Percentiles rank a stretch among this genome's conserved stretches.
Conservation (phyloP, 2,113 vertebrate genomes). For the Scartelaos histophorus region DNA sequence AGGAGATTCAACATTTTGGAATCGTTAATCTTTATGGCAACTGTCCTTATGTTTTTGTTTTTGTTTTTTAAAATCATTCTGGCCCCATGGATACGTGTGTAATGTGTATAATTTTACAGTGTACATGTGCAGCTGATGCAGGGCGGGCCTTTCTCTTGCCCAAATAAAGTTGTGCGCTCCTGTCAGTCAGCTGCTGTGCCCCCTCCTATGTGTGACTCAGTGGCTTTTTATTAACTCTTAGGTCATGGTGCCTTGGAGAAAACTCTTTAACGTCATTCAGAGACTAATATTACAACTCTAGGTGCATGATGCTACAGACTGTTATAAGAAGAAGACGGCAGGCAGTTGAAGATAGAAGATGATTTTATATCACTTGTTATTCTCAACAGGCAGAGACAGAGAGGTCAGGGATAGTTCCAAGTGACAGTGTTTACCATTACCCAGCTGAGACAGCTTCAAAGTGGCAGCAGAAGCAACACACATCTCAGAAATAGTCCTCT, state of each 20-base stretch:
- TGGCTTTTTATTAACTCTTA: constrained; percentile 69
- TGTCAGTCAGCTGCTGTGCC: constrained; percentile 26
- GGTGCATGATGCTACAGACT: background rate
- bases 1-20: too few relatives aligned
- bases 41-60: too few relatives aligned
- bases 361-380: constrained; percentile 45
- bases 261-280: constrained; percentile 62
- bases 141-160: constrained; percentile 55
- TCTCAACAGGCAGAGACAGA: constrained; percentile 40
- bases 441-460: constrained; percentile 25
- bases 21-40: too few relatives aligned
- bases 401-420: constrained; percentile 17
- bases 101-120: constrained; percentile 36
- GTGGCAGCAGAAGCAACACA: constrained; percentile 32
- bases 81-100: too few relatives aligned
- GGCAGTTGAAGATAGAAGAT: constrained; percentile 26
- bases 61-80: too few relatives aligned
- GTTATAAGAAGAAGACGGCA: constrained; percentile 8
- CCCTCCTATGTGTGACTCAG: constrained; percentile 65
- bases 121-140: constrained; percentile 63
- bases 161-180: constrained; percentile 55
- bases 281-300: constrained; percentile 27
- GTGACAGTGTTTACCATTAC: constrained; percentile 46
- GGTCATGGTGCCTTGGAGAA: constrained; percentile 46
- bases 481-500: constrained; percentile 13